Evolutionary conservation across 2,113 vertebrate species (phyloP).

Genomic region (Guaruba guarouba): DNA sequence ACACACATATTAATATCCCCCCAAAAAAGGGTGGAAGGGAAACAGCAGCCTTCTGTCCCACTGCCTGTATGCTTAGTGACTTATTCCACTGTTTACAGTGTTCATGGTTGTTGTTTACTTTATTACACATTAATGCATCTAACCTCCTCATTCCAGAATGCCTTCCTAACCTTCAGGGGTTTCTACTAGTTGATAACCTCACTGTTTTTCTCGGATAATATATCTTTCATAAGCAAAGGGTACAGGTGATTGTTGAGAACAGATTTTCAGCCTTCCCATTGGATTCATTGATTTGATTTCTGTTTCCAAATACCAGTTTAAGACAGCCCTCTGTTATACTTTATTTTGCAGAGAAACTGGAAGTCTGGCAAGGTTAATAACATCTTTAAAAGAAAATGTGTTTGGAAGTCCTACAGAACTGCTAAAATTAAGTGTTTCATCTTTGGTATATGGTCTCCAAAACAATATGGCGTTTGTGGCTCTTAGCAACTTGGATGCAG

Average conservation of each 20-base stretch:
- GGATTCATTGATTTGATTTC: not conserved
- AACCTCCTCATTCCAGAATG: not conserved
- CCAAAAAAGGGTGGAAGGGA: accelerated
- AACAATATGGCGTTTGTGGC: constrained; percentile 98
- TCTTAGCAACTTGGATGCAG: constrained; percentile 94
- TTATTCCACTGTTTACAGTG: not conserved
- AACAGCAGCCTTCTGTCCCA: not conserved
- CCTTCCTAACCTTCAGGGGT: not conserved
- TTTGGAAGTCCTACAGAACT: constrained; percentile 85
- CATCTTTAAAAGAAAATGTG: constrained; percentile 82
- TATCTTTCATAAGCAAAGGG: not conserved
- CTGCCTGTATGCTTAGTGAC: not conserved
- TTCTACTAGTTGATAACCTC: not conserved
- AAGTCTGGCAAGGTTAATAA: constrained; percentile 75
- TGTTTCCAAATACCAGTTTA: not conserved
- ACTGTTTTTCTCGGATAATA: not conserved
- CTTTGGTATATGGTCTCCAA: constrained; percentile 91
- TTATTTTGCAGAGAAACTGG: constrained; percentile 85
- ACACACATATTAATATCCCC: not conserved
- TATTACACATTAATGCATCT: not conserved
- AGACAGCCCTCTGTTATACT: not conserved
- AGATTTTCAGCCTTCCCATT: not conserved
- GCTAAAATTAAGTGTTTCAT: constrained; percentile 92
- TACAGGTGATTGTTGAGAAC: not conserved
- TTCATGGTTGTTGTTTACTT: not conserved